Conservation (phyloP, 2,888 invertebrate genomes). For the Pseudanteris insignis region DNA sequence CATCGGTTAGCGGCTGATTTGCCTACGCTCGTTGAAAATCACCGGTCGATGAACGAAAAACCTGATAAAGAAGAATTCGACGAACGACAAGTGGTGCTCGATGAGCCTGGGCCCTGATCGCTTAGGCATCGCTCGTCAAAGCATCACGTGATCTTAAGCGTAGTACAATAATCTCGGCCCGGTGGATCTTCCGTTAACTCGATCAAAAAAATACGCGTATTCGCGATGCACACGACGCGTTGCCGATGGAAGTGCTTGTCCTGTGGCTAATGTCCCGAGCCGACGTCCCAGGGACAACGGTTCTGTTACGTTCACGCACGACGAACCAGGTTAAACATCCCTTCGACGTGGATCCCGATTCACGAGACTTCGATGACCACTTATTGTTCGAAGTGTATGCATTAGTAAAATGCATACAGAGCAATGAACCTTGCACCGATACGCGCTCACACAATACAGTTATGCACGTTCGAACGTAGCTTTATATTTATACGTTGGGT, state of each 20-base stretch:
- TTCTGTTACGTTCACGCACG: slow-evolving; percentile 44
- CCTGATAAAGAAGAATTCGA: slow-evolving; percentile 41
- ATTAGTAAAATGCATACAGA: slow-evolving; percentile 12
- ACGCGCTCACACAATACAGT: no score
- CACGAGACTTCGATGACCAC: slow-evolving; percentile 24
- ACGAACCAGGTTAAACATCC: slow-evolving; percentile 43
- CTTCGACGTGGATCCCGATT: no score
- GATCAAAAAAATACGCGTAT: slow-evolving; percentile 38
- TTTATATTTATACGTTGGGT: no score
- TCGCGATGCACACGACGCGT: slow-evolving; percentile 32
- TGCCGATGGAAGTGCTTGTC: slow-evolving; percentile 34
- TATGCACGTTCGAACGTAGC: no score
- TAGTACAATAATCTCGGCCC: slow-evolving; percentile 13
- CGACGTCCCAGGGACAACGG: slow-evolving; percentile 25
- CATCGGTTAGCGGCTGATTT: neutral
- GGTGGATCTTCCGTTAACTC: slow-evolving; percentile 12
- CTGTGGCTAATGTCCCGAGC: slow-evolving; percentile 13
- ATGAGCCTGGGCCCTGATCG: slow-evolving; percentile 23
- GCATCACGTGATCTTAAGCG: slow-evolving; percentile 2
- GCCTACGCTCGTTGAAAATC: neutral
- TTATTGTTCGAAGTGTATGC: slow-evolving; percentile 5
- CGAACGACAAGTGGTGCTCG: slow-evolving; percentile 38
- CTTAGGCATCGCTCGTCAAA: slow-evolving; percentile 31
- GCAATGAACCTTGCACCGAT: slow-evolving; percentile 31
- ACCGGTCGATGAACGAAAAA: slow-evolving; percentile 9